Percentiles rank a stretch among this genome's conserved stretches.
Conservation (phyloP, 2,888 invertebrate species). For the Cheilosia pagana region DNA sequence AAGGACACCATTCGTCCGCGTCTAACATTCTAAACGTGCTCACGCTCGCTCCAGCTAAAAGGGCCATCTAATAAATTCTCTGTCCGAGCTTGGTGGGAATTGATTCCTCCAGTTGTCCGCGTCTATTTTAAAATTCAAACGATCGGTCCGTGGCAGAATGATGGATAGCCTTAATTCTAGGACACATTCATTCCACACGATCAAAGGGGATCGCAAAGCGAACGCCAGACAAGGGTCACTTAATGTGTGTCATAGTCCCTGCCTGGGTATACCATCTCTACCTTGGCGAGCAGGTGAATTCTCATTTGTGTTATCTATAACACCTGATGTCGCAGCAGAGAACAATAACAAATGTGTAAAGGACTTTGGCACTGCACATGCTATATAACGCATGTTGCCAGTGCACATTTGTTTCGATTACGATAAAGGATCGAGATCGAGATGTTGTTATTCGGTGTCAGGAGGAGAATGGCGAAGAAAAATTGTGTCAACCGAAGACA, state of each 20-base stretch:
- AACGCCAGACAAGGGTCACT: conserved; percentile 60
- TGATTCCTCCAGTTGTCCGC: conserved; percentile 50
- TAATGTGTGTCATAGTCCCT: conserved; percentile 46
- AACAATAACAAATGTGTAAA: conserved; percentile 56
- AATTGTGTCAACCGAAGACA: conserved; percentile 70
- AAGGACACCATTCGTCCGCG: conserved; percentile 32
- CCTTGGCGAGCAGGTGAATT: conserved; percentile 60
- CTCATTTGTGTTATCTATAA: conserved; percentile 64
- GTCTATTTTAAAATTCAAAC: conserved; percentile 66
- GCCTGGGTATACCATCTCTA: not conserved
- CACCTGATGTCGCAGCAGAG: conserved; percentile 63
- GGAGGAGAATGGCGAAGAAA: conserved; percentile 38
- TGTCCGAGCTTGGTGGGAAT: conserved; percentile 65
- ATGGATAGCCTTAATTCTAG: conserved; percentile 70
- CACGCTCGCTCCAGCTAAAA: conserved; percentile 40
- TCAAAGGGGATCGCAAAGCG: conserved; percentile 56
- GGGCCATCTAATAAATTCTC: conserved; percentile 73
- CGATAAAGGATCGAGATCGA: conserved; percentile 63
- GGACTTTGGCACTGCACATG: conserved; percentile 64
- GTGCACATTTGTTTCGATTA: conserved; percentile 75
- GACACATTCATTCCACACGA: conserved; percentile 61
- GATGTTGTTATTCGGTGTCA: conserved; percentile 16
- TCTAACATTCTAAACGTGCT: conserved; percentile 66
- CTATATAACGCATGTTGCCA: conserved; percentile 70
- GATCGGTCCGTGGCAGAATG: conserved; percentile 59